Conservation (phyloP, 2,113 vertebrate genomes). For the Psilopogon haemacephalus region DNA sequence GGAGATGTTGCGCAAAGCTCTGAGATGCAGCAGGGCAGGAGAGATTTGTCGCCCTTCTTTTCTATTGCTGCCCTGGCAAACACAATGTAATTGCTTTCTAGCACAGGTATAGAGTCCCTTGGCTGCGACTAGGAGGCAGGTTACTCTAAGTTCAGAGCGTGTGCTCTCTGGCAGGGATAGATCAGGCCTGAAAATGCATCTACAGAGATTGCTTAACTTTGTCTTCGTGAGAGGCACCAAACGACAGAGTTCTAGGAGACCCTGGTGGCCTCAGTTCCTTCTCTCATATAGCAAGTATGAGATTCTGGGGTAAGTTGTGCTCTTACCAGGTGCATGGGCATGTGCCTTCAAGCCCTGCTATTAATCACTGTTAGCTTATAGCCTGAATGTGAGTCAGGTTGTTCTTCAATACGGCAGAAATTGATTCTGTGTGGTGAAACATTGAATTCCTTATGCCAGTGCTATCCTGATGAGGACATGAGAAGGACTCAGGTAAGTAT, state of each 20-base stretch:
- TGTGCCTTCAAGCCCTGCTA: not conserved
- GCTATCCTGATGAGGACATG: not conserved
- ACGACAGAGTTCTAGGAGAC: not conserved
- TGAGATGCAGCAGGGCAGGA: not conserved
- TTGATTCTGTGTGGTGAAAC: not conserved
- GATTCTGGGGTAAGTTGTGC: not conserved
- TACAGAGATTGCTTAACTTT: not conserved
- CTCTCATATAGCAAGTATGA: not conserved
- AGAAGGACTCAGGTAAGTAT: not conserved
- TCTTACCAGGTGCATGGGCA: not conserved
- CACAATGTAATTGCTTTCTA: not conserved
- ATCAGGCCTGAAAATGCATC: not conserved
- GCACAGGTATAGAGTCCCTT: not conserved
- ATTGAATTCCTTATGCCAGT: not conserved
- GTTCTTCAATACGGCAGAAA: not conserved
- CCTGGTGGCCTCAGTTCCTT: not conserved
- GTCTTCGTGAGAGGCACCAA: not conserved
- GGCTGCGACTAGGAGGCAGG: not conserved
- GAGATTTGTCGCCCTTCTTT: not conserved
- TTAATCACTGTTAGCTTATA: not conserved
- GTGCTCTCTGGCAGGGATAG: not conserved
- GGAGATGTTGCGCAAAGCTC: not conserved
- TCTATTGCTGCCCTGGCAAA: not conserved
- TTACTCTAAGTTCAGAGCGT: not conserved
- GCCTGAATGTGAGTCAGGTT: not conserved